Evolutionary conservation across 2,113 vertebrate genomes (phyloP), one percentile per base, ranked within the genome.

Genomic region (Centropus bengalensis): DNA sequence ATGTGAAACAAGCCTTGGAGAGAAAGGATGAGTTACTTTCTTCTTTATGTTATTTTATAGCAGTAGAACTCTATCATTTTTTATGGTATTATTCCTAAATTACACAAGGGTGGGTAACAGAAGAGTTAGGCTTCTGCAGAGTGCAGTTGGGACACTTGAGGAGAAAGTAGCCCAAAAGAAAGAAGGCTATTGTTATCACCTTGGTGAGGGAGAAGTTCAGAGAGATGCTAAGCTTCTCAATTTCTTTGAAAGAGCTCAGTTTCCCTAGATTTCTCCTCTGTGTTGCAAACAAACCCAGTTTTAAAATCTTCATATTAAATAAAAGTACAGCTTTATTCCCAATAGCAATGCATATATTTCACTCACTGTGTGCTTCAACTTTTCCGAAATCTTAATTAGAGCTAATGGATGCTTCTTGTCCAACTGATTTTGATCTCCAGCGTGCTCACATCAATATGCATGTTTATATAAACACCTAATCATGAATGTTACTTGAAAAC

Each of bases 401-500:
- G 24, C 33, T 70, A 67, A 74, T 0, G 1, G 55, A 64, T 71
- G 71, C 38, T 70, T 82, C 55, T 93, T 83, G 63, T 71, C 60
- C 52, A 78, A 54, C 38, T 67, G 84, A 47, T 82, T 93, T 89
- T 67, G 64, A 88, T 94, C 78, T 89, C 78, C 54, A 78, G 38
- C 38, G 56, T 7, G 4, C 56, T 86, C 63, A 63, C 68, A 81
- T 52, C 55, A 28, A 47, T 77, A 10, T n/a, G 36, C 13, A 8
- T 26, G 21, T 83, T 93, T 79, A 68, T n/a, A 81, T 44, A 70
- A 89, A 80, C 63, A 79, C 68, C 83, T 88, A 77, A 93, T 75
- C 64, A 63, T 56, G 42, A 45, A 3, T 1, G 9, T 62, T 68
- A 33, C 47, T 77, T 88, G 49, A 71, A 91, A 89, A 69, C 36